A percentile compares a stretch with the other conserved stretches of the same genome.
These are phyloP conservation scores for Micrastur ruficollis DNA, from an alignment of 2,797 vertebrate genomes.

Conservation along the genomic window DNA sequence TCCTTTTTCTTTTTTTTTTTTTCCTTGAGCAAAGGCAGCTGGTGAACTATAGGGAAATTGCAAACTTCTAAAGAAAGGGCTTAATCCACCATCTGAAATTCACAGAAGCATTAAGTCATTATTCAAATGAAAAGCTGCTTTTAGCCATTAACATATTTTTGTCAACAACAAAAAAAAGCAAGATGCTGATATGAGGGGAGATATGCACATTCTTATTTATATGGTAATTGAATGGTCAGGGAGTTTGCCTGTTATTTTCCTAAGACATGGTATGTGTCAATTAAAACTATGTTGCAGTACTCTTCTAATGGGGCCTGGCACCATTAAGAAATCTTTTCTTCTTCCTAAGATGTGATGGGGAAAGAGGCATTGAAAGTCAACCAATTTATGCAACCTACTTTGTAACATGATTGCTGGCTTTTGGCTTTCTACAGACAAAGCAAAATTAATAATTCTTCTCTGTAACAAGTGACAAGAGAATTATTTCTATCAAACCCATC, in stretches of 20 bases:
- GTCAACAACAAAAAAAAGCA: slow-evolving; percentile 12
- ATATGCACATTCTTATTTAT: slow-evolving; percentile 27
- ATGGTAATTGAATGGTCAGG: slow-evolving; percentile 44
- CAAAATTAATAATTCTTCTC: slow-evolving; percentile 30
- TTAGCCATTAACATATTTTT: slow-evolving; percentile 19
- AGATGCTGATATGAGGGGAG: slow-evolving; percentile 25
- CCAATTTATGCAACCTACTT: slow-evolving; percentile 1
- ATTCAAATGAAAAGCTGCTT: slow-evolving; percentile 54
- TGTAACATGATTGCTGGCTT: slow-evolving; percentile 12
- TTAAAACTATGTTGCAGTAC: not conserved
- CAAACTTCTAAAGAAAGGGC: slow-evolving; percentile 11
- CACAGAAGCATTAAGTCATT: slow-evolving; percentile 24
- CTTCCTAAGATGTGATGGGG: not conserved
- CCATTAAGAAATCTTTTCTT: slow-evolving; percentile 24
- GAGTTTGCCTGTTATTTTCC: slow-evolving; percentile 2
- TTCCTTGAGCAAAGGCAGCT: not conserved
- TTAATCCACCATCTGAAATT: slow-evolving; percentile 30
- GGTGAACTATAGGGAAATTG: not conserved
- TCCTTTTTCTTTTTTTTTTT: not conserved
- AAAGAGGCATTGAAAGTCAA: slow-evolving; percentile 13
- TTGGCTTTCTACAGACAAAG: slow-evolving; percentile 32
- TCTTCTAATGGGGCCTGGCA: not conserved
- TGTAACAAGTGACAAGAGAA: slow-evolving; percentile 28
- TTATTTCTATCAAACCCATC: slow-evolving; percentile 16
- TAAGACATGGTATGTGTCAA: not conserved